Evolutionary conservation across 2,797 vertebrate species (phyloP), one percentile per base, ranked within the genome.

Genomic region (Sylvilagus floridanus): DNA sequence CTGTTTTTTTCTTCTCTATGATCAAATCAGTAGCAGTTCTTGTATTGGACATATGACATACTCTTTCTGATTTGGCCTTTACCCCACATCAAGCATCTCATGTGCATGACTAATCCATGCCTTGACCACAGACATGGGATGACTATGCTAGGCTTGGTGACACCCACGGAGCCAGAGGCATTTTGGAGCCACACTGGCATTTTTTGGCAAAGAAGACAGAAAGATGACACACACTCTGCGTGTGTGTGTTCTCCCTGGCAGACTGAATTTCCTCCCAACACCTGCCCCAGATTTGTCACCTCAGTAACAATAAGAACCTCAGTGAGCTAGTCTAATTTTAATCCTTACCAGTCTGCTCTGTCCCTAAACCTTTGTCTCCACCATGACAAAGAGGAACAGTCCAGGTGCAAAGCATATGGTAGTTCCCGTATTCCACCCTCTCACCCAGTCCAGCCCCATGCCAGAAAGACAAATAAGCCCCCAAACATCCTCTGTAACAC

Each of bases 1-100:
- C 24, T 77, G 62, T 16, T 83, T 14, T 77, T 77, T 85, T 72
- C 62, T 66, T 86, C 63, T 84, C 17, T 69, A 69, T 89, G 89
- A 72, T 65, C 14, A 32, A 90, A 78, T 63, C 1, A 88, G 54
- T 1, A 76, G 12, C 52, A 30, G 73, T 32, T 66, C 32, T 84
- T 95, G 37, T 42, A 57, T 14, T 54, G 26, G 16, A 24, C 14
- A 50, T 54, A 75, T 52, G 42, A 75, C 17, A 24, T 4, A 82
- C 10, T 28, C 22, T 26, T 73, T 68, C 47, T 50, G 50, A 24
- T 30, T 52, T 71, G 60, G 17, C 35, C 87, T 82, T 37, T 26
- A n/a, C 28, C 69, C 22, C 66, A 22, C 0, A n/a, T 14, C 63
- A 17, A 13, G 17, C 1, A 11, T 22, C n/a, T 60, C 54, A 32